Evolutionary conservation across 2,797 vertebrate species (phyloP), one percentile per base, ranked within the genome.

Genomic region (Pseudotriccus pelzelni): DNA sequence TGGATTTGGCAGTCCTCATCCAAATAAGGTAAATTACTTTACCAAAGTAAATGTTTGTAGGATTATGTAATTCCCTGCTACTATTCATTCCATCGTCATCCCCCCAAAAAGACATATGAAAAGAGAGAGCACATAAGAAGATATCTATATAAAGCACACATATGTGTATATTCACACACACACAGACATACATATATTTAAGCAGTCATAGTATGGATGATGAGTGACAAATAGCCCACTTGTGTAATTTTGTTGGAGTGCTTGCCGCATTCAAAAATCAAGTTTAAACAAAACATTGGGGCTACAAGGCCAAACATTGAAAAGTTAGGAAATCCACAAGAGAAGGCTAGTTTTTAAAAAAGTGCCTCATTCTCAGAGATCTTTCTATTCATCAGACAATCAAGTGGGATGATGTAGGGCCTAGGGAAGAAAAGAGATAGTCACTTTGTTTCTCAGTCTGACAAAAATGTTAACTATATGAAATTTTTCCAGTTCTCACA

Each of bases 11-110:
- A 87, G 74, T 52, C 28, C 30, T 82, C 59, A 43, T 55, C 94
- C 67, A 82, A 90, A 82, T 76, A 90, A 90, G 74, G 88, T 93
- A 91, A 96, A 85, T 84, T 86, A 84, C 53, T 93, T 90, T 74
- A 76, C 74, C 69, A 70, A 60, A 77, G 50, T 60, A 91, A 77
- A 34, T 80, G 30, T 44, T 91, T 87, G 82, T 39, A 60, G 76
- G 73, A 82, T 93, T 92, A 76, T 77, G 25, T 50, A 87, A 87
- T 70, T 82, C 85, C 12, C 21, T 62, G 25, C 32, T 84, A 43
- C 36, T 73, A 30, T 67, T 88, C 67, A 55, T 79, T 74, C 60
- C 23, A 59, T 64, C 22, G 84, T 47, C 70, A 68, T 20, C 15
- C 28, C 25, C 18, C 44, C 66, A 74, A 68, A 84, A 89, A 67